Conservation (phyloP, 1,140 invertebrate species). For the Aphelenchoides avenae region DNA sequence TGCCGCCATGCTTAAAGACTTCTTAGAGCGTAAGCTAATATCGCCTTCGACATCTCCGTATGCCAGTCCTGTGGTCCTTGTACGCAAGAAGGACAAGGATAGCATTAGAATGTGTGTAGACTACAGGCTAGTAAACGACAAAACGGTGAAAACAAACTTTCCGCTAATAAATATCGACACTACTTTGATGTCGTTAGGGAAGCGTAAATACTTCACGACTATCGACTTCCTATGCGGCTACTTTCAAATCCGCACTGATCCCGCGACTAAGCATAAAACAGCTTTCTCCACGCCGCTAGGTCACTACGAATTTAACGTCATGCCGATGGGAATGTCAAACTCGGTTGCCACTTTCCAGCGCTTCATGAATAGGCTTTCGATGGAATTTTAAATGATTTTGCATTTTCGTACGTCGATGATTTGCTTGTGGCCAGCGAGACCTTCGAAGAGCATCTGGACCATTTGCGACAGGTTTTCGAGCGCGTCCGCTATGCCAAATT, state of each 20-base stretch:
- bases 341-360: conserved; percentile 63
- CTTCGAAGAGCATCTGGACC: neutral
- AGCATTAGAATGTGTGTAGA: conserved; percentile 61
- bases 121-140: conserved; percentile 61
- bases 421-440: neutral
- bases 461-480: no score
- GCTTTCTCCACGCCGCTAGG: conserved; percentile 47
- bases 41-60: conserved; percentile 59
- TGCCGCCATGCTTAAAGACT: conserved; percentile 1
- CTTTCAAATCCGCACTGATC: conserved; percentile 28
- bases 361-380: conserved; percentile 59
- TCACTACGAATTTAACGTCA: conserved; percentile 57
- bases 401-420: conserved; percentile 12
- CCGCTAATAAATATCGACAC: conserved; percentile 64
- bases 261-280: conserved; percentile 21
- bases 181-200: conserved; percentile 54
- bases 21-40: neutral
- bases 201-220: conserved; percentile 54
- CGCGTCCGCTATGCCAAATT: no score
- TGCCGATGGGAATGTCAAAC: conserved; percentile 62
- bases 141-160: conserved; percentile 61
- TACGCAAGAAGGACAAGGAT: conserved; percentile 64
- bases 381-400: neutral
- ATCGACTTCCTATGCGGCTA: conserved; percentile 51
- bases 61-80: conserved; percentile 62